Evolutionary conservation across 2,113 vertebrate species (phyloP), one percentile per base, ranked within the genome.

Genomic region (Gymnogyps californianus): DNA sequence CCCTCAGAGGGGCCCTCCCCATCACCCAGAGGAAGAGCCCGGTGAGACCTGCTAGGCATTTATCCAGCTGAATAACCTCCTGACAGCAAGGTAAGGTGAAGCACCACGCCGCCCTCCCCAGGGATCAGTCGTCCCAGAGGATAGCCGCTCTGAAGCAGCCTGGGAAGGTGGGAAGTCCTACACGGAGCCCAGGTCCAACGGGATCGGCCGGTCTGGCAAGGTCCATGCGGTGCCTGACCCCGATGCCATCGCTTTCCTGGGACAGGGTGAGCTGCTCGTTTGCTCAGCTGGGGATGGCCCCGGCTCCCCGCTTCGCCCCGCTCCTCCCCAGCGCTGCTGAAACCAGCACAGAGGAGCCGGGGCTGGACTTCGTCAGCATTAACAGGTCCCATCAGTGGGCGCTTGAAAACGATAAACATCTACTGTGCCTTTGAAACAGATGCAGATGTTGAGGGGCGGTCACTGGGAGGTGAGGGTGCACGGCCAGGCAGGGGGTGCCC

Each of bases 151-250:
- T 21, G 16, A 49, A 52, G 58, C 47, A 59, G 77, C 18, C 25
- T 1, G 1, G 40, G 52, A 79, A 69, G 40, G 40, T 76, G 38
- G 55, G 67, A 66, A 70, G 40, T 91, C 40, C 77, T 51, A 64
- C 0, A 0, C 0, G 1, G 40, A 66, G 38, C 31, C 46, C 80
- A 16, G 61, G 69, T 46, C 36, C 0, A 7, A 24, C 4, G 0
- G 58, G 75, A 80, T 59, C 16, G 1, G 36, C 78, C 0, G 0
- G 70, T 91, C 88, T 64, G 26, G 57, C 2, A 3, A 87, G 70
- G 29, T 55, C 57, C 29, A 5, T 0, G 2, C 0, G 0, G 25
- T 51, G 52, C 57, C 85, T 75, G 69, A 81, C 51, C 89, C 42
- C 0, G 3, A 11, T 17, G 77, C 40, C 16, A 13, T 46, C n/a